Evolutionary conservation across 2,113 vertebrate species (phyloP).

Genomic region (Strix uralensis): DNA sequence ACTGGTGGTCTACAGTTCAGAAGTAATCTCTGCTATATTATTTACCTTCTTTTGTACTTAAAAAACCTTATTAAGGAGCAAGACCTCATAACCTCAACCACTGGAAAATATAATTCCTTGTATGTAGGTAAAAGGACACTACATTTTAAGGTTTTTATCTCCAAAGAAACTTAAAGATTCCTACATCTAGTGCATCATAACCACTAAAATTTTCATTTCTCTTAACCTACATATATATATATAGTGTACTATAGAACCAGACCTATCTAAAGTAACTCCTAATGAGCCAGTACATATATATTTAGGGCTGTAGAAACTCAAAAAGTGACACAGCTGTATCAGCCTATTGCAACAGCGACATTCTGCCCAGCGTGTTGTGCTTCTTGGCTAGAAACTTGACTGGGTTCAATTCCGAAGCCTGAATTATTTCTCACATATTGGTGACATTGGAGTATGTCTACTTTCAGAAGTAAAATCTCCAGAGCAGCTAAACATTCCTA

Average conservation of each 20-base stretch:
- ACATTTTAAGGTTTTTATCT: not conserved
- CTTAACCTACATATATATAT: not conserved
- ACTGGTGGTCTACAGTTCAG: not conserved
- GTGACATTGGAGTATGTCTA: not conserved
- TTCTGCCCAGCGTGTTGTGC: not conserved
- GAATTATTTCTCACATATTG: not conserved
- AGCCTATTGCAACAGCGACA: not conserved
- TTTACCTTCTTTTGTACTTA: not conserved
- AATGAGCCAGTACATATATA: not conserved
- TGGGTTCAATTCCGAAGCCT: not conserved
- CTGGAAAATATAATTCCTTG: not conserved
- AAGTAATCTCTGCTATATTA: not conserved
- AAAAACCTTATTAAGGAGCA: not conserved
- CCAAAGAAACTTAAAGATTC: not conserved
- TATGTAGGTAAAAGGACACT: not conserved
- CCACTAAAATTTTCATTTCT: not conserved
- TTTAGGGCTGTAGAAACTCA: not conserved
- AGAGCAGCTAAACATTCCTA: not conserved
- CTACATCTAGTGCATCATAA: not conserved
- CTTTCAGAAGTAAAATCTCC: not conserved
- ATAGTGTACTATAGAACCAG: not conserved
- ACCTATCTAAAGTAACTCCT: not conserved
- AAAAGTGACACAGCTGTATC: not conserved
- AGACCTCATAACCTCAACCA: not conserved
- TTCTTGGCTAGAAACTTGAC: not conserved